Percentiles rank a stretch among this genome's conserved stretches.
Conservation (phyloP, 1,140 invertebrate genomes). For the Monomorium pharaonis region DNA sequence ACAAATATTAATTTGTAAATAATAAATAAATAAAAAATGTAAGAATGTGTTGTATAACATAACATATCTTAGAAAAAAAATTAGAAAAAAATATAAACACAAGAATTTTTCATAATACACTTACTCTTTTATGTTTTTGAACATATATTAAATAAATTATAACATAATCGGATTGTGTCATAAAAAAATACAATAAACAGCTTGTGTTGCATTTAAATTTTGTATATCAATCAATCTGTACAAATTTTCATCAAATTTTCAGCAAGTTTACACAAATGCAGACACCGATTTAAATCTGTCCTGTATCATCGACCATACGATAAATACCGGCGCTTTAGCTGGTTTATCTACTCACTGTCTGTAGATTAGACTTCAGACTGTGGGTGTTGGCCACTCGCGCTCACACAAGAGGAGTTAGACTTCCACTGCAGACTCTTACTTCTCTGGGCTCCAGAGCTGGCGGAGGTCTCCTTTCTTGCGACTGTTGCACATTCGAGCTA, state of each 20-base stretch:
- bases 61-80: conserved; percentile 52
- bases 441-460: conserved; percentile 83
- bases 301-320: conserved; percentile 64
- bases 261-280: conserved; percentile 38
- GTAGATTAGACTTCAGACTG: conserved; percentile 85
- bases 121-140: conserved; percentile 2
- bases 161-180: no score
- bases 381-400: conserved; percentile 84
- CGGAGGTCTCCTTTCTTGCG: conserved; percentile 81
- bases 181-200: no score
- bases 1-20: no score
- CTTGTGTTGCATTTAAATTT: conserved; percentile 36
- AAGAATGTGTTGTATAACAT: conserved; percentile 34
- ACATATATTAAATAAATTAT: conserved; percentile 46
- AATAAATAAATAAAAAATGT: conserved; percentile 28
- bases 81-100: no score
- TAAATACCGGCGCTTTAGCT: conserved; percentile 77
- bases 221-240: conserved; percentile 57
- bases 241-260: conserved; percentile 54
- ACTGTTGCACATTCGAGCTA: conserved; percentile 70
- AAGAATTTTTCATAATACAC: conserved; percentile 34
- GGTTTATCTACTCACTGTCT: conserved; percentile 85
- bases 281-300: conserved; percentile 53
- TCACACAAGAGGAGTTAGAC: conserved; percentile 85
- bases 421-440: conserved; percentile 85